Percentiles rank a stretch among this genome's conserved stretches.
These are phyloP conservation scores for Drosophila mayaguana DNA, from an alignment of 2,888 invertebrate genomes.

Conservation along the genomic window DNA sequence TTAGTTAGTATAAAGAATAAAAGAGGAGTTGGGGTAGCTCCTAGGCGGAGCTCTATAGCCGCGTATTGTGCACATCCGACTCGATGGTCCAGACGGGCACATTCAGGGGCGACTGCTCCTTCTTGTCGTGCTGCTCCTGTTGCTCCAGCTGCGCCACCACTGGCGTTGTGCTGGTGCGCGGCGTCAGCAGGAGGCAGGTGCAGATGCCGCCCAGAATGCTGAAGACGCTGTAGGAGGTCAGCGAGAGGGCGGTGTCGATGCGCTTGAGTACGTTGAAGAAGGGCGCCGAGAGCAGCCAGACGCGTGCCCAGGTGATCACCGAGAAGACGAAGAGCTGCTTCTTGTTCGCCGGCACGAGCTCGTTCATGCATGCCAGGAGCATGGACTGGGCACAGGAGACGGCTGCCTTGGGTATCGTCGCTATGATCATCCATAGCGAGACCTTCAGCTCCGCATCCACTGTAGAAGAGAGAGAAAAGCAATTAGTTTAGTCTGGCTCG, in stretches of 20 bases:
- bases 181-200: constrained; percentile 79
- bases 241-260: constrained; percentile 82
- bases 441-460: constrained; percentile 82
- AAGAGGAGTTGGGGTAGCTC: constrained; percentile 11
- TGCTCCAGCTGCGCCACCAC: constrained; percentile 38
- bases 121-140: constrained; percentile 43
- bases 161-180: constrained; percentile 51
- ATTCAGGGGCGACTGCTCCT: constrained; percentile 68
- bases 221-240: constrained; percentile 81
- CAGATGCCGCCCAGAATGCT: constrained; percentile 83
- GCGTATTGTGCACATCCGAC: constrained; percentile 74
- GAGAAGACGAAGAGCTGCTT: constrained; percentile 84
- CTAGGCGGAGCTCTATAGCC: constrained; percentile 30
- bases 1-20: constrained; percentile 14
- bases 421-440: constrained; percentile 84
- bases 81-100: constrained; percentile 76
- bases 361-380: constrained; percentile 84
- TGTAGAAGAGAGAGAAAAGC: constrained; percentile 20
- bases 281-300: constrained; percentile 84
- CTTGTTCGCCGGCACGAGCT: constrained; percentile 83
- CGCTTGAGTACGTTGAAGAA: constrained; percentile 84
- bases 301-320: constrained; percentile 84
- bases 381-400: constrained; percentile 85
- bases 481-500: background rate
- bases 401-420: constrained; percentile 84